phyloP scores from a whole-genome alignment of 2,797 vertebrate genomes.

The Fundulus diaphanus region DNA sequence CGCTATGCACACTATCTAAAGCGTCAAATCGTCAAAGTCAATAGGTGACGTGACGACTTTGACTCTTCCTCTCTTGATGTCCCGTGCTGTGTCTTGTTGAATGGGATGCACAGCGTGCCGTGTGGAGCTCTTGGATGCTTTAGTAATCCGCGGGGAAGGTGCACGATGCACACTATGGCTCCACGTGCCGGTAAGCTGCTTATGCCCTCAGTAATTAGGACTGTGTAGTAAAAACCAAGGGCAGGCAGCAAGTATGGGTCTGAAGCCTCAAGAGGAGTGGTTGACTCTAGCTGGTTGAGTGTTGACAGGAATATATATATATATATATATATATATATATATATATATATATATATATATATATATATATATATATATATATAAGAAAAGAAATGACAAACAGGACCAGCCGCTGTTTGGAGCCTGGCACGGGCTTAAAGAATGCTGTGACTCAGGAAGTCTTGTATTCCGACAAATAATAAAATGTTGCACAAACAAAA shows the following conservation, averaged over 20 bases:
- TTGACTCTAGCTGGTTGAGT: conserved; percentile 17
- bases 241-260: conserved; percentile 31
- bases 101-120: conserved; percentile 43
- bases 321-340: no score
- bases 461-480: conserved; percentile 17
- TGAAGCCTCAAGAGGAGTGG: conserved; percentile 33
- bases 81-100: conserved; percentile 46
- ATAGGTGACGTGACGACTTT: conserved; percentile 31
- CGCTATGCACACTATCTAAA: conserved; percentile 16
- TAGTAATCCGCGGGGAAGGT: conserved; percentile 75
- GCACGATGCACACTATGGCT: conserved; percentile 73
- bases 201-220: conserved; percentile 76
- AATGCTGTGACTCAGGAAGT: conserved; percentile 10
- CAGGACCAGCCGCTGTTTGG: conserved; percentile 20
- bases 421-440: conserved; percentile 18
- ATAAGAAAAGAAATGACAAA: conserved; percentile 20
- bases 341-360: neutral
- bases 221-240: conserved; percentile 75
- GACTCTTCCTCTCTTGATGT: conserved; percentile 31
- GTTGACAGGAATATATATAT: neutral
- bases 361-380: no score
- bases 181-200: conserved; percentile 79
- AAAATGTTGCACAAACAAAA: conserved; percentile 7
- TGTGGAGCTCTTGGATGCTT: conserved; percentile 52
- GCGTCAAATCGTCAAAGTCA: conserved; percentile 36